Evolutionary conservation across 2,888 invertebrate species (phyloP), one percentile per base, ranked within the genome.

Genomic region (Geotrupes spiniger): DNA sequence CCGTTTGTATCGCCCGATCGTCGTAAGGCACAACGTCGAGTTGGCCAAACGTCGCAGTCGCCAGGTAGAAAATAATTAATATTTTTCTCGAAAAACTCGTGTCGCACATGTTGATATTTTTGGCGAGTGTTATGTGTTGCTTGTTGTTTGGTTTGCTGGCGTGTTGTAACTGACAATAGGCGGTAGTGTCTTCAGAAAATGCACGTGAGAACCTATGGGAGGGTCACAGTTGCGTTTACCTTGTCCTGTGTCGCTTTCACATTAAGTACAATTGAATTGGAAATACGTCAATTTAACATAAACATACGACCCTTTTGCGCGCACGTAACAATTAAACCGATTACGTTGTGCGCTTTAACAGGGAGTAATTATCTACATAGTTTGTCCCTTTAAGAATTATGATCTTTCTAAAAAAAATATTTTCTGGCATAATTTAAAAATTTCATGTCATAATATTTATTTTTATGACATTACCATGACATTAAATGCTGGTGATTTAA

Each of bases 141-240:
- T 59, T 58, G 59, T 59, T 56, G 53, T 51, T 57, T 49, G 51
- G 57, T 52, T 50, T 52, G 58, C 55, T 52, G 58, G 62, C 56
- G 56, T 61, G 53, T 60, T 57, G 45, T 52, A 61, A 69, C 68
- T 67, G 63, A 63, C 63, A 62, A 62, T 65, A 50, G 60, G 56
- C 42, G 17, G 48, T 52, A 46, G 58, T 60, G 58, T 60, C 61
- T 63, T 63, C 64, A 62, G 60, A 57, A 59, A 58, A 58, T 58
- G 58, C 63, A 66, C 63, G 68, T 68, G 68, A 66, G 63, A 63
- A 58, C 46, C 52, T 52, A 64, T 64, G 63, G 65, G 62, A 64
- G 60, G 59, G 54, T 54, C 56, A 52, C 52, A 38, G 17, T 54
- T 52, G 50, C 53, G 41, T 53, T 63, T 63, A 63, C 65, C 64